Evolutionary conservation across 2,888 invertebrate genomes (phyloP), one percentile per base, ranked within the genome.

Genomic region (Cylindroiulus punctatus): DNA sequence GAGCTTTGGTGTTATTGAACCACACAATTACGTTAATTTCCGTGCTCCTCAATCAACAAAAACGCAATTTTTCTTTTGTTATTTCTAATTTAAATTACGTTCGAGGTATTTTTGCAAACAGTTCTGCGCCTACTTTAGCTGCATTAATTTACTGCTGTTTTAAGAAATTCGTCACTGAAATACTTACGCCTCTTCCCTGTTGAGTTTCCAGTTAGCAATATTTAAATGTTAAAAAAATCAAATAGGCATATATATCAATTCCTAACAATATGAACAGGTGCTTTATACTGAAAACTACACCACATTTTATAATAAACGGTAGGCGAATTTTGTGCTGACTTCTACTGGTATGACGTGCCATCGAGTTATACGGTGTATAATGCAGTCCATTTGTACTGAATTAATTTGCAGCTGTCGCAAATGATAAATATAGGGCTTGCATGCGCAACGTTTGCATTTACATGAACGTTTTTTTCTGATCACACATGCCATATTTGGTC

Each of bases 171-270:
- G 5, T 57, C 22, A 30, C 0, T 30, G 5, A 30, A 26, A 26
- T 26, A 76, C 76, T 76, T 76, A 76, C 76, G 76, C 30, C 76
- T 76, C 76, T 76, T 76, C 76, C 76, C 76, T 76, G 76, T 30
- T 76, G 30, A 10, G 26, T 12, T 12, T 10, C 76, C 76, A 76
- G 30, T 76, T 26, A 76, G 30, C 26, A 76, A 26, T 30, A 30
- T 30, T 26, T 12, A 76, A 76, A 44, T 44, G 44, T 44, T 44
- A 14, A 76, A 76, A 30, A 65, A 65, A 26, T 5, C 2, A 57
- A 57, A 57, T 26, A 4, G 40, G 8, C 4, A 44, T 44, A 44
- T 44, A 8, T 76, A 76, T 22, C 7, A 22, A 36, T 7, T 36
- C 22, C 22, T 22, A 22, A 22, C 57, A 22, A 57, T 14, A 12